Evolutionary conservation across 2,888 invertebrate species (phyloP), one percentile per base, ranked within the genome.

Genomic region (Aleiodes testaceus): DNA sequence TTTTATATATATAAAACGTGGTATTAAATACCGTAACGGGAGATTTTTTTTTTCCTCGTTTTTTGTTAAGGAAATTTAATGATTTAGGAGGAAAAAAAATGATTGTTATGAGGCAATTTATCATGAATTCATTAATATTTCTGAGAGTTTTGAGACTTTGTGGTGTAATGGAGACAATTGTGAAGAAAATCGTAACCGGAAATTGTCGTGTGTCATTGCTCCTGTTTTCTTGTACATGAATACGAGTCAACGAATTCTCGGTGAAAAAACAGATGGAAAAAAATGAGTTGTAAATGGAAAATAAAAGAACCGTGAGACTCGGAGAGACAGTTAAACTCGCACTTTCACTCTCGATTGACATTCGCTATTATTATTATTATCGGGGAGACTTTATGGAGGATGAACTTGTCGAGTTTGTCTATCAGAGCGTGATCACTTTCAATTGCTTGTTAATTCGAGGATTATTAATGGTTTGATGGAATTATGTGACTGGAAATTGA

Each of bases 281-380:
- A 69, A 26, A 53, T 16, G 53, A 52, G 12, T 5, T 26, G 49
- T 20, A 11, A 53, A n/a, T n/a, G 18, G 14, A 30, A 42, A 61
- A 47, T 20, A 45, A 45, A 65, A 44, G 26, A 44, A 47, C 14
- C 49, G 55, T 26, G 55, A n/a, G 55, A 47, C 4, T 47, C 47
- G 26, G 2, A 16, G 6, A 16, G 47, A 14, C 12, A n/a, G 16
- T 16, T 16, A 47, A 47, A 47, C 47, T 47, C 68, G 36, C 44
- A 30, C 72, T 72, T 72, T 72, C 72, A 74, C 72, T 72, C 70
- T 68, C 72, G 52, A 72, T 74, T 72, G 66, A 55, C 55, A 69
- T 16, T 22, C 50, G 63, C 12, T 44, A 47, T 66, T 18, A 55
- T 64, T 55, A 7, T 47, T 47, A 7, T 47, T 47, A 47, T 16